These are phyloP conservation scores for Galerucella calmariensis DNA, from an alignment of 2,888 invertebrate species.

Conservation along the genomic window DNA sequence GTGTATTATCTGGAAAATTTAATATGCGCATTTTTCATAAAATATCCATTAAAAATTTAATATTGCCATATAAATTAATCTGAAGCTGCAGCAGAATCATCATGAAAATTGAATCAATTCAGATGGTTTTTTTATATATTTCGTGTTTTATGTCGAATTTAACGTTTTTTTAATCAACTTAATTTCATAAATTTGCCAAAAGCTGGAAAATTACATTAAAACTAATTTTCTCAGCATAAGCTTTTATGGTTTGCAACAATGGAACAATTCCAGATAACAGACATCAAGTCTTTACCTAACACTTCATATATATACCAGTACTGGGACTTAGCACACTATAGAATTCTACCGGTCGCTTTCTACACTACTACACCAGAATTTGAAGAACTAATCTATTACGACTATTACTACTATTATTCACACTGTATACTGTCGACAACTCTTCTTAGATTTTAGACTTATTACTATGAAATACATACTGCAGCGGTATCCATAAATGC, in stretches of 20 bases:
- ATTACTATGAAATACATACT: too few relatives aligned
- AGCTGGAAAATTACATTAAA: not conserved
- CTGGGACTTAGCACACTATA: too few relatives aligned
- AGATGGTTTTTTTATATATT: not conserved
- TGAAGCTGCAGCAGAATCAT: slow-evolving; percentile 28
- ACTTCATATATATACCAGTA: too few relatives aligned
- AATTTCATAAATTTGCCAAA: not conserved
- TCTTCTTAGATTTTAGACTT: too few relatives aligned
- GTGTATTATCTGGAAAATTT: slow-evolving; percentile 38
- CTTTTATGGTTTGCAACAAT: not conserved
- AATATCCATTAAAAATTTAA: slow-evolving; percentile 35
- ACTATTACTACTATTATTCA: too few relatives aligned
- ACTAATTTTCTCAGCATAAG: not conserved
- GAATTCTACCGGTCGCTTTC: too few relatives aligned
- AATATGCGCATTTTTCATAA: slow-evolving; percentile 36
- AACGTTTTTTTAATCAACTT: not conserved
- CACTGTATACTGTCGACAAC: too few relatives aligned
- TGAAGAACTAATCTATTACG: too few relatives aligned
- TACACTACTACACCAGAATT: too few relatives aligned
- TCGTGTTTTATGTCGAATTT: slow-evolving; percentile 4
- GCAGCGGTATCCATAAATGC: too few relatives aligned
- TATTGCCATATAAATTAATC: slow-evolving; percentile 33
- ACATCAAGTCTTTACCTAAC: not conserved
- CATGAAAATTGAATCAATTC: slow-evolving; percentile 30
- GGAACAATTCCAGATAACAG: not conserved